Conservation (phyloP, 2,797 vertebrate genomes). For the Coregonus ussuriensis region DNA sequence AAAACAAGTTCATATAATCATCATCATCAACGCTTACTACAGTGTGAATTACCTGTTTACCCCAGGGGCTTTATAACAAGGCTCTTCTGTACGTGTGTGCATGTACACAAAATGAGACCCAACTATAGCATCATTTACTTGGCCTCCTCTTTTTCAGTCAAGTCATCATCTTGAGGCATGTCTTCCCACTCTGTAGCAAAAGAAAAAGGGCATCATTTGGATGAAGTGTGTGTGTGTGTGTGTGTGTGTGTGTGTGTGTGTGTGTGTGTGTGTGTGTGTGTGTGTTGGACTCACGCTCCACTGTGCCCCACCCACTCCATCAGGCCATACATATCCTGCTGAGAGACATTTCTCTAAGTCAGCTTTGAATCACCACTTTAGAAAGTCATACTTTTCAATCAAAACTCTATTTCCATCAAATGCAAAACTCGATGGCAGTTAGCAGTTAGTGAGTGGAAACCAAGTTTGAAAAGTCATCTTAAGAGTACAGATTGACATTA, state of each 20-base stretch:
- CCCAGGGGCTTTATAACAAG: background rate
- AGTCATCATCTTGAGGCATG: conserved; percentile 61
- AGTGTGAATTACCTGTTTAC: conserved; percentile 2
- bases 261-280: background rate
- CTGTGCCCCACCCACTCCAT: conserved; percentile 80
- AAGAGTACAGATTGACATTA: background rate
- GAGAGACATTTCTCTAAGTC: conserved; percentile 25
- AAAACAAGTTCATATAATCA: background rate
- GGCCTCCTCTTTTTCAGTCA: conserved; percentile 80
- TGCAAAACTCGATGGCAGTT: background rate
- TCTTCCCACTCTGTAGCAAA: conserved; percentile 75
- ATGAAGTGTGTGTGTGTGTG: background rate
- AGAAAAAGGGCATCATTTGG: conserved; percentile 11
- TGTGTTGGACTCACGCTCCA: conserved; percentile 67
- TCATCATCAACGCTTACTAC: background rate
- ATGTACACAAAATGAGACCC: background rate
- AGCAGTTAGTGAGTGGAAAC: background rate
- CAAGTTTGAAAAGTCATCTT: background rate
- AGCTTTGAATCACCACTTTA: background rate
- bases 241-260: conserved; percentile 1
- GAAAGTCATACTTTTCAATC: background rate
- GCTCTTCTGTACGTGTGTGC: background rate
- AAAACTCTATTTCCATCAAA: background rate
- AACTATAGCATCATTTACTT: conserved; percentile 61
- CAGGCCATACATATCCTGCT: conserved; percentile 68